Conservation (phyloP, 2,888 invertebrate species). For the Cosmorhoe ocellata region DNA sequence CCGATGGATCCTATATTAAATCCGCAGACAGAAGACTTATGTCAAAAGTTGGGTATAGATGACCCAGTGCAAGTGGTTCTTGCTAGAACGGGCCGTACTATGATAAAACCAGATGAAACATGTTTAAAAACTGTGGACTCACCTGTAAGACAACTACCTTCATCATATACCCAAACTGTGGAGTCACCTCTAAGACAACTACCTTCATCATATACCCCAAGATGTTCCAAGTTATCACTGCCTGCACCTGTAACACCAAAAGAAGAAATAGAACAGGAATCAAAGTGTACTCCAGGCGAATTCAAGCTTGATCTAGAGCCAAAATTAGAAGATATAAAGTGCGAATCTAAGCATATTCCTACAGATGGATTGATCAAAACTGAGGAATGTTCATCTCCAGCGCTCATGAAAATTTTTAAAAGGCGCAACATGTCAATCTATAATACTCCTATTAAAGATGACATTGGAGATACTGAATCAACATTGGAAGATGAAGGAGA, state of each 20-base stretch:
- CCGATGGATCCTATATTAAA: slow-evolving; percentile 83
- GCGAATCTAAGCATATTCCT: slow-evolving; percentile 37
- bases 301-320: too few relatives aligned
- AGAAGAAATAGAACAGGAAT: too few relatives aligned
- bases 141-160: slow-evolving; percentile 14
- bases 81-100: slow-evolving; percentile 72
- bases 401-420: slow-evolving; percentile 65
- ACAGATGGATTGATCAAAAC: slow-evolving; percentile 46
- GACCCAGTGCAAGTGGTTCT: slow-evolving; percentile 89
- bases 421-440: slow-evolving; percentile 73
- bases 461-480: slow-evolving; percentile 47
- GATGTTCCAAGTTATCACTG: slow-evolving; percentile 58
- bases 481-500: slow-evolving; percentile 42
- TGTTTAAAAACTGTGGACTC: background rate
- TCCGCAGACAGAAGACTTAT: slow-evolving; percentile 86
- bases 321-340: slow-evolving; percentile 45
- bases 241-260: slow-evolving; percentile 69
- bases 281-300: too few relatives aligned
- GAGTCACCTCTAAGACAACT: slow-evolving; percentile 42
- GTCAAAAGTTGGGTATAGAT: slow-evolving; percentile 87
- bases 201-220: slow-evolving; percentile 35
- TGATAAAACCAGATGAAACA: slow-evolving; percentile 45
- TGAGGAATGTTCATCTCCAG: slow-evolving; percentile 56
- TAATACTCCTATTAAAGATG: slow-evolving; percentile 55
- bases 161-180: slow-evolving; percentile 37